Conservation (phyloP, 2,797 vertebrate genomes). For the Ataeniobius toweri region DNA sequence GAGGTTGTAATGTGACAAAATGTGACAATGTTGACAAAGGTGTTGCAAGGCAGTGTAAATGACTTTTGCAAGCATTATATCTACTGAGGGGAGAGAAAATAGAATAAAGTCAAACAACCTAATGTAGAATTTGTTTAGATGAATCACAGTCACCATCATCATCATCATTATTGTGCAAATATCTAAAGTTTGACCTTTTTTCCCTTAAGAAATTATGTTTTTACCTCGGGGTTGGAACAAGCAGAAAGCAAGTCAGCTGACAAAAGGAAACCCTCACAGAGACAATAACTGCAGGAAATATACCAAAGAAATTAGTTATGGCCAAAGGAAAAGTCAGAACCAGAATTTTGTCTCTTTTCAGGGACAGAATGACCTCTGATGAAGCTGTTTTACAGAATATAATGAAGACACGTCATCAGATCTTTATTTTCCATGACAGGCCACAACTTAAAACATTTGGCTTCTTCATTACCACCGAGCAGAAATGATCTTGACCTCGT, state of each 20-base stretch:
- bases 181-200: background rate
- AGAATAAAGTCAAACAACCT: too few relatives aligned
- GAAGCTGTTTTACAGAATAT: background rate
- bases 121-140: background rate
- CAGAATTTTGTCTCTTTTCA: background rate
- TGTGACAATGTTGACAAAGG: background rate
- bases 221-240: background rate
- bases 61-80: background rate
- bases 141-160: background rate
- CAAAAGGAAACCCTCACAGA: background rate
- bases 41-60: background rate
- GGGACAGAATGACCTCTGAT: background rate
- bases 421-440: slow-evolving; percentile 3
- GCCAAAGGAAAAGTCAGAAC: background rate
- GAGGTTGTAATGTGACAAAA: background rate
- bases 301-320: background rate
- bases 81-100: background rate
- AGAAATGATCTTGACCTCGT: slow-evolving; percentile 62
- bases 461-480: slow-evolving; percentile 33
- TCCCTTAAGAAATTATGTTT: background rate
- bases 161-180: background rate
- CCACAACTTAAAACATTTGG: slow-evolving; percentile 38
- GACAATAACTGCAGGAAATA: background rate
- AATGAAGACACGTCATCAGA: background rate
- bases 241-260: background rate